Conservation (phyloP, 2,113 vertebrate genomes). For the Oncorhynchus gorbuscha region DNA sequence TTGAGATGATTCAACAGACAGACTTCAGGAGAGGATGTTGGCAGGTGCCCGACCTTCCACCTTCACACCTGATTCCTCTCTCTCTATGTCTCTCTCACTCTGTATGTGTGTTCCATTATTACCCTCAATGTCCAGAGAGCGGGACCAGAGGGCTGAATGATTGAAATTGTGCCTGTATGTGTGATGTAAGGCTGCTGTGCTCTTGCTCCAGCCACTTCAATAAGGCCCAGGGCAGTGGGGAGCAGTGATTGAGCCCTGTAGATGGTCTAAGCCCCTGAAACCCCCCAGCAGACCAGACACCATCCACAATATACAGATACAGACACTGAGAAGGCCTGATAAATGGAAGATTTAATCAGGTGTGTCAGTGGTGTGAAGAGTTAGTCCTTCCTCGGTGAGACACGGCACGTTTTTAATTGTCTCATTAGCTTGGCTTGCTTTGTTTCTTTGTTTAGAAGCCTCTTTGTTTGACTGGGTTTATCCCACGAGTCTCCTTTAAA, state of each 20-base stretch:
- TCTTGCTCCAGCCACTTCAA: slow-evolving; percentile 21
- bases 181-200: slow-evolving; percentile 32
- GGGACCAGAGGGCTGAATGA: no score
- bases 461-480: slow-evolving; percentile 12
- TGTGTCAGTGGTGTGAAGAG: slow-evolving; percentile 23
- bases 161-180: background rate
- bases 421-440: background rate
- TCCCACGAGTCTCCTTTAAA: no score
- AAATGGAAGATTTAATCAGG: slow-evolving; percentile 33
- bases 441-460: slow-evolving; percentile 6
- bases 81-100: background rate
- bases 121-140: no score
- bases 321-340: slow-evolving; percentile 12
- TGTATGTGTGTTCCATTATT: no score
- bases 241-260: slow-evolving; percentile 10
- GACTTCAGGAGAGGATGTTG: slow-evolving; percentile 31
- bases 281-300: slow-evolving; percentile 28
- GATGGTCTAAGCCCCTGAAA: slow-evolving; percentile 8
- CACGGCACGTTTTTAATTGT: background rate
- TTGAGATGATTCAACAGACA: slow-evolving; percentile 31
- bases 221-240: background rate
- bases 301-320: slow-evolving; percentile 17
- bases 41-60: slow-evolving; percentile 24
- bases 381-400: slow-evolving; percentile 11
- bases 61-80: slow-evolving; percentile 28